Percentiles rank a stretch among this genome's conserved stretches.
Evolutionary conservation across 2,888 invertebrate genomes (phyloP).

Genomic region (Melanostoma mellinum): DNA sequence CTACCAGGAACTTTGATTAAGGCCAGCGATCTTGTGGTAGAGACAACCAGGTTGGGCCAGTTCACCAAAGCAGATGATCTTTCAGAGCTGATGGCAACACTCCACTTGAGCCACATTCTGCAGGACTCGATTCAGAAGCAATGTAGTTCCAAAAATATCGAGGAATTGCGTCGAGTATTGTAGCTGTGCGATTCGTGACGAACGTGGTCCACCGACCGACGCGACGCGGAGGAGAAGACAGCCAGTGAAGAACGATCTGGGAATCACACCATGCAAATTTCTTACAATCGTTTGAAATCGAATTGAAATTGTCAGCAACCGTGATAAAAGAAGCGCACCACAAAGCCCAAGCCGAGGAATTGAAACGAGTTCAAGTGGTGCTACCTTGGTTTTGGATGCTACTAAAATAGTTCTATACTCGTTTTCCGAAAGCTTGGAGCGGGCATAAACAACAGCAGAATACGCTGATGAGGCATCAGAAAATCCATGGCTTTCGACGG

Average conservation of each 20-base stretch:
- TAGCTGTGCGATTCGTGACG: no score
- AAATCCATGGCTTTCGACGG: not conserved
- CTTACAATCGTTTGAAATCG: constrained; percentile 15
- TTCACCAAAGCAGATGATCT: constrained; percentile 61
- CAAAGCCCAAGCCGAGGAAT: constrained; percentile 44
- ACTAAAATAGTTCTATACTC: constrained; percentile 1
- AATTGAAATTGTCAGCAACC: constrained; percentile 25
- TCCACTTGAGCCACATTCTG: constrained; percentile 72
- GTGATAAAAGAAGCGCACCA: constrained; percentile 34
- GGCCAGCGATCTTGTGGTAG: constrained; percentile 7
- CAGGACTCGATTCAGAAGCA: constrained; percentile 59
- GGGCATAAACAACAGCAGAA: constrained; percentile 41
- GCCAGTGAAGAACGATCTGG: constrained; percentile 75
- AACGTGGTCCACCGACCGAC: constrained; percentile 66
- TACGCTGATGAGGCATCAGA: constrained; percentile 32
- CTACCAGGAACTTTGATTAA: not conserved
- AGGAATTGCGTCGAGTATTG: constrained; percentile 48
- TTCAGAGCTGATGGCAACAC: constrained; percentile 36
- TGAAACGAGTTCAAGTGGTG: constrained; percentile 31
- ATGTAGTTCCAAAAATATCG: constrained; percentile 62
- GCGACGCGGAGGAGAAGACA: constrained; percentile 64
- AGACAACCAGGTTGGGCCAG: constrained; percentile 50
- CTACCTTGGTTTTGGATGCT: constrained; percentile 29
- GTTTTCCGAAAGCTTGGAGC: not conserved
- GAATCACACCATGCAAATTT: constrained; percentile 74